These are phyloP conservation scores for Cololabis saira DNA, from an alignment of 2,113 vertebrate species.

Conservation along the genomic window DNA sequence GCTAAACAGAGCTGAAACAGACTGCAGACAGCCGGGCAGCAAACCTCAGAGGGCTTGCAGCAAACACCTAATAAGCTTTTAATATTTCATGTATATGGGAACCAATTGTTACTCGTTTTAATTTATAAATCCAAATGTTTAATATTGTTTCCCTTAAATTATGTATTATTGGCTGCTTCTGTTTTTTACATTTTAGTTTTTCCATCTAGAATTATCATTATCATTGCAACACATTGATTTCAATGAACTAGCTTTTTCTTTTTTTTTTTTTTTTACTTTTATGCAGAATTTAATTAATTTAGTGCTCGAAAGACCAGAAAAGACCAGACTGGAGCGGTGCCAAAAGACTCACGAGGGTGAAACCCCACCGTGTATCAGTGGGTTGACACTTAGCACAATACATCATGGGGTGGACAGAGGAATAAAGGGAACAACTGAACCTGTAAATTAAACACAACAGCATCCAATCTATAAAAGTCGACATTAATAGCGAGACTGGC, in stretches of 20 bases:
- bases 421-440: constrained; percentile 81
- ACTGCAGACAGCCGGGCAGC: too few relatives aligned
- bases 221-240: too few relatives aligned
- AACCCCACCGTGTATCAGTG: constrained; percentile 73
- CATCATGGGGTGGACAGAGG: constrained; percentile 77
- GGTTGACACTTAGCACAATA: constrained; percentile 64
- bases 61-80: background rate
- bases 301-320: background rate
- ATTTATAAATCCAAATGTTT: too few relatives aligned
- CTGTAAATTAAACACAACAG: constrained; percentile 79
- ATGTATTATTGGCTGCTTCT: too few relatives aligned
- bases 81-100: background rate
- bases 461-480: constrained; percentile 82
- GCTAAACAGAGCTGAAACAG: too few relatives aligned
- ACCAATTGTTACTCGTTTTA: background rate
- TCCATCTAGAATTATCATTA: too few relatives aligned
- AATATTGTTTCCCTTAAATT: too few relatives aligned
- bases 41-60: too few relatives aligned
- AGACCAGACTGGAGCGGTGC: constrained; percentile 58
- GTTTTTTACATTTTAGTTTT: too few relatives aligned
- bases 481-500: constrained; percentile 76
- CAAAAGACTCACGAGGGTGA: constrained; percentile 63
- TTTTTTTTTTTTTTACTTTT: background rate
- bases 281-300: background rate
- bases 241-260: background rate